These are phyloP conservation scores for honey bee (Apis mellifera) DNA, from an alignment of 1,140 invertebrate genomes.

Conservation along the genomic window DNA sequence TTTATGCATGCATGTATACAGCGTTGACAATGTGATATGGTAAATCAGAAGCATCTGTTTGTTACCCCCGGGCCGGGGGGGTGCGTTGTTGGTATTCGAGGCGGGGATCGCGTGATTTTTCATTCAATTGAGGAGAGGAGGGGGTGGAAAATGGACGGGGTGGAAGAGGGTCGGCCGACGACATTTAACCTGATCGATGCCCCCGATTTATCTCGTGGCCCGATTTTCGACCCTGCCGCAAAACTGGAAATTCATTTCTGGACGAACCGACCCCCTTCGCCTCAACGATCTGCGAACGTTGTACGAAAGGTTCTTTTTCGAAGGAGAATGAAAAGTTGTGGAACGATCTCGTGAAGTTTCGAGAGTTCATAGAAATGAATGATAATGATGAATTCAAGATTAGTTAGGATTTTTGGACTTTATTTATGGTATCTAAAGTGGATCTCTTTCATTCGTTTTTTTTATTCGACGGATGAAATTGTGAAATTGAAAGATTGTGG, in stretches of 20 bases:
- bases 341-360: neutral
- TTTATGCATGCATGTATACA: constrained; percentile 47
- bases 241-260: constrained; percentile 41
- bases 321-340: no score
- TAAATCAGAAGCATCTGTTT: constrained; percentile 50
- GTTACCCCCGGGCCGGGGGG: neutral
- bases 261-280: neutral
- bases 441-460: no score
- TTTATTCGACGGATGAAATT: no score
- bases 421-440: neutral
- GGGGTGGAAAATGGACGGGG: constrained; percentile 37
- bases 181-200: constrained; percentile 55
- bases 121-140: constrained; percentile 6
- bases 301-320: neutral
- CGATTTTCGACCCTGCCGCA: constrained; percentile 15
- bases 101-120: constrained; percentile 41
- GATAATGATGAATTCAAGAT: neutral
- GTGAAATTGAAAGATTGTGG: no score
- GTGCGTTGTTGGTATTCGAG: constrained; percentile 37
- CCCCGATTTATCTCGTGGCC: constrained; percentile 45
- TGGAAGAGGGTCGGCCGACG: constrained; percentile 14
- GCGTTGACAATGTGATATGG: constrained; percentile 38
- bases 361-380: neutral
- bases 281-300: constrained; percentile 31
- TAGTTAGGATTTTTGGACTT: neutral